phyloP scores from a whole-genome alignment of 1,140 invertebrate species.

The Aphaenogaster rudis region DNA sequence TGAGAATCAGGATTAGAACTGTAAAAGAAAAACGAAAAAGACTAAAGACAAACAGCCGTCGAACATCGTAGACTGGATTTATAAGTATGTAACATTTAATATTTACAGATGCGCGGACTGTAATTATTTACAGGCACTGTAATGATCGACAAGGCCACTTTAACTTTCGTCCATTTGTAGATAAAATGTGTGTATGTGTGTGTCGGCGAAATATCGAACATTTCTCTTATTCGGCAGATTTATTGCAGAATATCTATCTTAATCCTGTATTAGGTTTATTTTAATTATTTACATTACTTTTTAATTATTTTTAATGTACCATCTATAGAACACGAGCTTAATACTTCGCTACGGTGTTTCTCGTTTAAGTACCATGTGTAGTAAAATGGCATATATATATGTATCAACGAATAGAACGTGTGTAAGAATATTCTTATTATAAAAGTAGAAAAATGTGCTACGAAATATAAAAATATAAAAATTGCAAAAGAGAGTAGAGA shows the following conservation, averaged over 20 bases:
- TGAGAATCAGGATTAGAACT: not conserved
- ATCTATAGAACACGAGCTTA: slow-evolving; percentile 51
- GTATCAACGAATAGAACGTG: not conserved
- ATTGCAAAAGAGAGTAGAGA: slow-evolving; percentile 21
- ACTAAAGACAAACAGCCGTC: not conserved
- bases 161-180: slow-evolving; percentile 21
- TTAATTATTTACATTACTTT: slow-evolving; percentile 58
- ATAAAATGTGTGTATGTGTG: slow-evolving; percentile 26
- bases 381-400: not conserved
- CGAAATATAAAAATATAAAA: slow-evolving; percentile 33
- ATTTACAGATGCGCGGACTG: slow-evolving; percentile 31
- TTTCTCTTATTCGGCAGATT: slow-evolving; percentile 35
- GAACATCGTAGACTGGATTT: not conserved
- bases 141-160: slow-evolving; percentile 24
- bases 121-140: slow-evolving; percentile 26
- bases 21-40: not conserved
- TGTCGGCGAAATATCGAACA: slow-evolving; percentile 32
- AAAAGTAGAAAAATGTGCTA: slow-evolving; percentile 35
- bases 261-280: slow-evolving; percentile 50
- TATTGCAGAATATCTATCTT: slow-evolving; percentile 48
- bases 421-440: slow-evolving; percentile 27
- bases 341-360: slow-evolving; percentile 49
- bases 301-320: slow-evolving; percentile 38
- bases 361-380: slow-evolving; percentile 46
- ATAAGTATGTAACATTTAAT: slow-evolving; percentile 18